A percentile compares a stretch with the other conserved stretches of the same genome.
Conservation (phyloP, 1,140 invertebrate species). For the Chionoecetes opilio region DNA sequence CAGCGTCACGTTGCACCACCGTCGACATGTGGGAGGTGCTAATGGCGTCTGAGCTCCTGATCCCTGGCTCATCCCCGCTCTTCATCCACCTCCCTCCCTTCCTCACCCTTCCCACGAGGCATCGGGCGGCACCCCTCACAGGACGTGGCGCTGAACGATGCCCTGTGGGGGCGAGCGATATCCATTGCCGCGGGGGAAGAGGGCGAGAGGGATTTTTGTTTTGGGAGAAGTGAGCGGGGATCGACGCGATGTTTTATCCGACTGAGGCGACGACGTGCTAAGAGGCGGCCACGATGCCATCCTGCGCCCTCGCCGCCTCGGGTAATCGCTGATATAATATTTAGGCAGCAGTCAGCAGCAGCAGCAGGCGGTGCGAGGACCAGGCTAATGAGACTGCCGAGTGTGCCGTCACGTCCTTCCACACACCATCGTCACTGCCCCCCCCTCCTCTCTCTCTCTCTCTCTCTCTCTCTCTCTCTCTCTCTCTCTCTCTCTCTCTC, state of each 20-base stretch:
- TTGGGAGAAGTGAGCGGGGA: constrained; percentile 57
- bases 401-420: constrained; percentile 28
- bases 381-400: constrained; percentile 33
- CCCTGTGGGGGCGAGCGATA: constrained; percentile 43
- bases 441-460: constrained; percentile 25
- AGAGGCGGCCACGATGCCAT: constrained; percentile 63
- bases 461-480: not conserved
- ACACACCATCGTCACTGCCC: not conserved
- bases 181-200: not conserved
- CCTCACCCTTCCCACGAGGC: not conserved
- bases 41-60: constrained; percentile 70
- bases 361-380: constrained; percentile 7
- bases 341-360: constrained; percentile 70
- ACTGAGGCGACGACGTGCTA: constrained; percentile 44
- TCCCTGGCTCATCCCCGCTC: constrained; percentile 63
- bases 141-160: constrained; percentile 25
- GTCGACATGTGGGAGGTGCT: constrained; percentile 72
- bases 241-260: constrained; percentile 49
- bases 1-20: constrained; percentile 54
- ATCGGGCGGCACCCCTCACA: constrained; percentile 9
- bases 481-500: not conserved
- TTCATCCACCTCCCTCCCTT: not conserved
- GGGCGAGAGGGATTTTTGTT: constrained; percentile 63
- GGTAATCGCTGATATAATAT: constrained; percentile 71
- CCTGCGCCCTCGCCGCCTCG: constrained; percentile 33